A percentile compares a stretch with the other conserved stretches of the same genome.
phyloP scores from a whole-genome alignment of 2,797 vertebrate species.

The Sebastes dallii region DNA sequence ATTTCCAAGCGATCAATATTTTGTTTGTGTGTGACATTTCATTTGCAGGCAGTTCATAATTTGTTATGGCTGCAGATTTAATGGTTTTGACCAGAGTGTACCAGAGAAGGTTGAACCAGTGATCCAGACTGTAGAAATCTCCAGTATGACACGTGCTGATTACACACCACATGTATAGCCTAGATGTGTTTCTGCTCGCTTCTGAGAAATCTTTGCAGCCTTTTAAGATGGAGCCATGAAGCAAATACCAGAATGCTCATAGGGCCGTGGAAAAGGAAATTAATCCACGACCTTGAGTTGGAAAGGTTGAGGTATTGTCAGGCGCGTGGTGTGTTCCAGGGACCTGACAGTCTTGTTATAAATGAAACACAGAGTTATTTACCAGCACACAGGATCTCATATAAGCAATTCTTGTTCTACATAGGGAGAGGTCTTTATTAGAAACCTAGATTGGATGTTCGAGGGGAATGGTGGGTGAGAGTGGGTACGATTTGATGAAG shows the following conservation, averaged over 20 bases:
- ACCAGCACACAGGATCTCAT: conserved; percentile 16
- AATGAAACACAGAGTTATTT: conserved; percentile 44
- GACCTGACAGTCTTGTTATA: conserved; percentile 45
- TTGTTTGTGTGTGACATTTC: conserved; percentile 74
- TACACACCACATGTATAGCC: conserved; percentile 23
- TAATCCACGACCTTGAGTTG: conserved; percentile 59
- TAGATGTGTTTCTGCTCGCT: conserved; percentile 17
- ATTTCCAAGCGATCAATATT: conserved; percentile 74
- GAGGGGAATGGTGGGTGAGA: neutral
- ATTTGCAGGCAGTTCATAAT: conserved; percentile 72
- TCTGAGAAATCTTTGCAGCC: conserved; percentile 33
- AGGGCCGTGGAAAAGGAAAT: conserved; percentile 59
- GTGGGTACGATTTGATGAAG: neutral
- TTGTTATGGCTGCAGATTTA: conserved; percentile 50
- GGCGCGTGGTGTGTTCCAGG: neutral
- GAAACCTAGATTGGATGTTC: conserved; percentile 11
- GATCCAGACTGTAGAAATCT: conserved; percentile 60
- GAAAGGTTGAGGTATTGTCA: conserved; percentile 36
- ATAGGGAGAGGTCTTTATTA: conserved; percentile 18
- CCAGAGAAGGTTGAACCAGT: conserved; percentile 63
- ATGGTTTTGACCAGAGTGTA: conserved; percentile 59
- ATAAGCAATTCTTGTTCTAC: conserved; percentile 7
- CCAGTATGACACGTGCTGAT: conserved; percentile 51
- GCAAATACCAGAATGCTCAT: conserved; percentile 45
- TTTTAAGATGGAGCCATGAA: conserved; percentile 39